phyloP scores from a whole-genome alignment of 1,140 invertebrate genomes.

The Tetramorium simillimum region DNA sequence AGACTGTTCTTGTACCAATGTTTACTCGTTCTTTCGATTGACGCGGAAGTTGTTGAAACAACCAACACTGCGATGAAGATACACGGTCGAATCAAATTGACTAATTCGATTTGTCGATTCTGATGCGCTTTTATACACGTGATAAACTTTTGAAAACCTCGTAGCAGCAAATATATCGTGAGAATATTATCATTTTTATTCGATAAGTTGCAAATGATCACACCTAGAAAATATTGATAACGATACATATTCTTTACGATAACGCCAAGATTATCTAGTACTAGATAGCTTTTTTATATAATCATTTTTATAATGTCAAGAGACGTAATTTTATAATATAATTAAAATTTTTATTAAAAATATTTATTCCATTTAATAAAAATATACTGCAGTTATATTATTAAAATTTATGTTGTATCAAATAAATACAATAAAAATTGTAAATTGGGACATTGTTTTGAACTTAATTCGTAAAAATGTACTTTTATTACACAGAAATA shows the following conservation, averaged over 20 bases:
- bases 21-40: not conserved
- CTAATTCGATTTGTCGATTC: not conserved
- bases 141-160: not conserved
- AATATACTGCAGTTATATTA: not conserved
- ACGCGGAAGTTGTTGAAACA: not conserved
- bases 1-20: slow-evolving; percentile 91
- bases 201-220: not conserved
- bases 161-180: not conserved
- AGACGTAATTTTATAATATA: too few relatives aligned
- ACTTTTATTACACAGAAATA: not conserved
- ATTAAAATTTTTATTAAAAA: not conserved
- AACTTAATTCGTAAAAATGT: not conserved
- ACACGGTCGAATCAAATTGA: slow-evolving; percentile 83
- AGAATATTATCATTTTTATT: slow-evolving; percentile 2
- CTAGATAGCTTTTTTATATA: not conserved
- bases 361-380: not conserved
- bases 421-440: not conserved
- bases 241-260: not conserved
- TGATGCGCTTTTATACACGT: not conserved
- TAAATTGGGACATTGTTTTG: not conserved
- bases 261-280: not conserved
- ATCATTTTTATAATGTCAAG: not conserved
- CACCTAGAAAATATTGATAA: not conserved
- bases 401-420: not conserved
- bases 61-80: not conserved